Evolutionary conservation across 2,797 vertebrate species (phyloP), one percentile per base, ranked within the genome.

Genomic region (Muraenolepis orangiensis): DNA sequence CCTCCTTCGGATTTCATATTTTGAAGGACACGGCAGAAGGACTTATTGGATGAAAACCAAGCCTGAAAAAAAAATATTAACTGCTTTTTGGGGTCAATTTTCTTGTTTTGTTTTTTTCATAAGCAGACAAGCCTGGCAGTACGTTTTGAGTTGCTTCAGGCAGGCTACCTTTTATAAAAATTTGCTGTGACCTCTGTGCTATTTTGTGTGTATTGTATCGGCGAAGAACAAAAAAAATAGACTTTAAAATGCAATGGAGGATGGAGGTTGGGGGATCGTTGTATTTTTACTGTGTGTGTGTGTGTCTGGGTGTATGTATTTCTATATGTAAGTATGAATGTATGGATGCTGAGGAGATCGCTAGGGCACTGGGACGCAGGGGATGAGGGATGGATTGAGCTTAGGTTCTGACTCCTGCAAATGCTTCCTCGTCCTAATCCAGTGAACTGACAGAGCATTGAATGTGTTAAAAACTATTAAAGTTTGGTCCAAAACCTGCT

Each of bases 121-220:
- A 71, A 84, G 83, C 85, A 87, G 84, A 88, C 83, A 88, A 87
- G 86, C 86, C 86, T 88, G 88, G 75, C 72, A 28, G 69, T 72
- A 72, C 77, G 81, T 82, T 87, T 89, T 91, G 73, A 82, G 87
- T 91, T 89, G 89, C 86, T 89, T 90, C 84, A 80, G 90, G 88
- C 91, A 91, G 79, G 86, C 83, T 88, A 87, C 91, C 88, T 93
- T 93, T 93, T 92, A 89, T 93, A 91, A 91, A 64, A 64, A 91
- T 91, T 86, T 91, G 88, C 90, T 90, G 89, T 93, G 91, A 93
- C 87, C 88, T 90, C 90, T 92, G 90, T 92, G 88, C 83, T 87
- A 92, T 89, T 90, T 81, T 85, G 81, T 90, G 90, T 93, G 90
- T 91, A 90, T 89, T 88, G 91, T 93, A 93, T 81, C 83, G 87